Evolutionary conservation across 1,140 invertebrate species (phyloP), one percentile per base, ranked within the genome.

Genomic region (Saccostrea cuccullata): DNA sequence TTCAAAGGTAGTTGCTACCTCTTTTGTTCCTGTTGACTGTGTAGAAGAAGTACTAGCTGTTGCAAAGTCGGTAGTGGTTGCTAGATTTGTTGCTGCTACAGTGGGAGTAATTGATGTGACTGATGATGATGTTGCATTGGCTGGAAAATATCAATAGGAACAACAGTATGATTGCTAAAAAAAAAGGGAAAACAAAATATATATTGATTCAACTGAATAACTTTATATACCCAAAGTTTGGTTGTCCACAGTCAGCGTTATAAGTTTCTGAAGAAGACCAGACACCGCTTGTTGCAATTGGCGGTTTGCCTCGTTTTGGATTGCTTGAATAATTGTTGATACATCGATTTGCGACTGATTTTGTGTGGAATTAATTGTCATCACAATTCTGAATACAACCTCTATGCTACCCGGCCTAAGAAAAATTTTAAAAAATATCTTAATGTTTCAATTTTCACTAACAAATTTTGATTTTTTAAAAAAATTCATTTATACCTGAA

Each of bases 281-380:
- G 70, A 30, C 5, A 77, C 26, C 12, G 23, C 70, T 77, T 77
- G 23, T 12, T 77, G 70, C 3, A 77, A 26, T 77, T 77, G 70
- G 70, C 70, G 70, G 70, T 77, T 77, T 15, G 70, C 70, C 13
- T 77, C 70, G 26, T 36, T 77, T 36, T 77, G 70, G 30, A 77
- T 77, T 26, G 70, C 70, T 77, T 77, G 23, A 30, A 77, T 77
- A 3, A 77, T 26, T 15, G 70, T 15, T 30, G 70, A 77, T 36
- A 77, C 70, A 12, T 77, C 26, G 13, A 77, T 77, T 30, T 30
- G 30, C 30, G 26, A 11, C 23, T 9, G 11, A 36, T 36, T 26
- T 77, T 12, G 6, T 11, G 70, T 77, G 12, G 70, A 12, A 77
- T 77, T 77, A 11, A 77, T 26, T 26, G 26, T 77, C 70, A 77